phyloP scores from a whole-genome alignment of 2,888 invertebrate species.

The Clostera curtula region DNA sequence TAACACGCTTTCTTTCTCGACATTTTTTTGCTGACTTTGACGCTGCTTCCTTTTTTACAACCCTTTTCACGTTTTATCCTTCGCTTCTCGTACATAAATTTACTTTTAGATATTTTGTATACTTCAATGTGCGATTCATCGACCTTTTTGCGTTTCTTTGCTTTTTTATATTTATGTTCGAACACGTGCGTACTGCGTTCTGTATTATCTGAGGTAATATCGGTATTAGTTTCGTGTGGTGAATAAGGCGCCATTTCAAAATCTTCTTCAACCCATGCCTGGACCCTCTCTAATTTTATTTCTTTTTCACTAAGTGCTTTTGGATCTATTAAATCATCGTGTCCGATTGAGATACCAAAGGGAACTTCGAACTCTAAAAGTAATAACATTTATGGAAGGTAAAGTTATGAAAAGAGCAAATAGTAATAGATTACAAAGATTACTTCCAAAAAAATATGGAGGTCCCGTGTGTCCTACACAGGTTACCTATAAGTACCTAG shows the following conservation, averaged over 20 bases:
- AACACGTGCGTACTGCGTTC: conserved; percentile 22
- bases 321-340: conserved; percentile 1
- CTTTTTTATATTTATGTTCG: conserved; percentile 23
- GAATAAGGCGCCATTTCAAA: conserved; percentile 24
- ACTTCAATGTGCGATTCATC: conserved; percentile 10
- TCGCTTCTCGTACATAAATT: conserved; percentile 12
- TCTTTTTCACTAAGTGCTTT: conserved; percentile 5
- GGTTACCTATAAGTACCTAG: too few species aligned
- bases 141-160: conserved; percentile 14
- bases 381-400: too few species aligned
- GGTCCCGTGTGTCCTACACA: too few species aligned
- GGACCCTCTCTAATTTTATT: conserved; percentile 32
- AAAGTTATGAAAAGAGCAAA: too few species aligned
- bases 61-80: conserved; percentile 18
- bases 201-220: conserved; percentile 27
- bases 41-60: conserved; percentile 24
- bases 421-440: too few species aligned
- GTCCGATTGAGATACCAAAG: neutral
- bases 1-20: conserved; percentile 24
- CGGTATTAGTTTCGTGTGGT: conserved; percentile 17
- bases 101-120: conserved; percentile 15
- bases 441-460: too few species aligned
- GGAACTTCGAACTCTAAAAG: too few species aligned
- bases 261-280: conserved; percentile 42
- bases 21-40: conserved; percentile 26